Base-by-base conservation (phyloP, 2,113 vertebrate genomes). In the Neodontobutis hainanensis region DNA sequence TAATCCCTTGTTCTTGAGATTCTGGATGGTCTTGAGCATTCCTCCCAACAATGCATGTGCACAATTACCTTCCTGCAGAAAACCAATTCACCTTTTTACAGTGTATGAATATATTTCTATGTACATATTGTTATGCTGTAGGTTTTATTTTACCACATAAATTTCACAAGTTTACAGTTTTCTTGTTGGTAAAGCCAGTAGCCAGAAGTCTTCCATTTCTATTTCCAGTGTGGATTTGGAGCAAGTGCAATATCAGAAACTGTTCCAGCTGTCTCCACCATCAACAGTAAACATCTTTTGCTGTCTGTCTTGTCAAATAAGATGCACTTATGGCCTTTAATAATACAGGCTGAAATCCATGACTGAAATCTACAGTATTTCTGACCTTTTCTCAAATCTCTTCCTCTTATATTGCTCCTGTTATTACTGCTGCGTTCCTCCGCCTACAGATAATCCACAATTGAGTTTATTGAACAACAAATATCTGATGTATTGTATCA, bases 401-500 rank as follows among this genome's bases (percentile, higher is more conserved):
- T 36, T 35, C 49, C 48, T 50, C 38, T 60, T n/a, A 49, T 65
- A 32, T 35, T 58, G 59, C 60, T 71, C 56, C 69, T 61, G 15
- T 36, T 73, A 2, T 75, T 71, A 77, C 15, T 60, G 38, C 51
- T 61, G 19, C 68, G 65, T 16, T 53, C 19, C 38, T 52, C 61
- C 47, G 0, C 68, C 65, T 46, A 68, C 67, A 1, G 8, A 68
- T 59, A 56, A 70, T 57, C 50, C 60, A 68, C 70, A 60, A 60
- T 38, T 65, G 59, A 78, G 59, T 65, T 52, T 59, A 45, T 1
- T 55, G 58, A 72, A 52, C 73, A 79, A 75, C 46, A 72, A 74
- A 67, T 61, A 72, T 50, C 64, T 77, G 61, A 61, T 65, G 57
- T 62, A 44, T 81, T 66, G 8, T 43, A 64, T 68, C 53, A 65